Base-by-base conservation (phyloP, 2,888 invertebrate genomes). In the Diaprepes abbreviatus region DNA sequence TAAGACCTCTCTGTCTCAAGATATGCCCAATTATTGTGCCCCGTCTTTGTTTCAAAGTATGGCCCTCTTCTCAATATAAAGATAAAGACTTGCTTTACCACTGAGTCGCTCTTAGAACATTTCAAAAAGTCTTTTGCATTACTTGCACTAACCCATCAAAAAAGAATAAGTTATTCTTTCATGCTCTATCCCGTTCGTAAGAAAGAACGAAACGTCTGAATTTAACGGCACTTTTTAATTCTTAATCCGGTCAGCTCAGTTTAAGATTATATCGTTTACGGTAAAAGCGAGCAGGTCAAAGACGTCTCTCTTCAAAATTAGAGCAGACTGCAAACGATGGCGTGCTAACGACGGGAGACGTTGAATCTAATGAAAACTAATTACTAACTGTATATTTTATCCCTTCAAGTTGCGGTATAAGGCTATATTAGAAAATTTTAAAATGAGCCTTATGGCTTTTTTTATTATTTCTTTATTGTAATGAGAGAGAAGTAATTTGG, bases 291-390 rank as follows among this genome's bases (percentile, higher is more conserved):
- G 24, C 48, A 10, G 1, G 12, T 19, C 48, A 40, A 65, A 65
- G 57, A 65, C 36, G 31, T 57, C 45, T 52, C 65, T 35, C 65
- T 35, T 57, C 45, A 65, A 65, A 65, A 65, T 57, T 55, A 65
- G 57, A 48, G 40, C 48, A 65, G 57, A 35, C 65, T 65, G 36
- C 45, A 59, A 63, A 57, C 48, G 57, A 65, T 55, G 57, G 65
- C 65, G 62, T 67, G 67, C 62, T 60, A 62, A 67, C 67, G 62
- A 67, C 67, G 67, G 43, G 45, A 67, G 55, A 67, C 62, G 62
- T 62, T 52, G 36, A 36, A 55, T 63, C 63, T 69, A 69, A 69
- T 69, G 68, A 69, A 69, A 69, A 69, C 68, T 69, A 69, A 69
- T 69, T 63, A 69, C 63, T 38, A 54, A 67, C 67, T 57, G 57